These are phyloP conservation scores for Cactoblastis cactorum DNA, from an alignment of 2,888 invertebrate species.

Conservation along the genomic window DNA sequence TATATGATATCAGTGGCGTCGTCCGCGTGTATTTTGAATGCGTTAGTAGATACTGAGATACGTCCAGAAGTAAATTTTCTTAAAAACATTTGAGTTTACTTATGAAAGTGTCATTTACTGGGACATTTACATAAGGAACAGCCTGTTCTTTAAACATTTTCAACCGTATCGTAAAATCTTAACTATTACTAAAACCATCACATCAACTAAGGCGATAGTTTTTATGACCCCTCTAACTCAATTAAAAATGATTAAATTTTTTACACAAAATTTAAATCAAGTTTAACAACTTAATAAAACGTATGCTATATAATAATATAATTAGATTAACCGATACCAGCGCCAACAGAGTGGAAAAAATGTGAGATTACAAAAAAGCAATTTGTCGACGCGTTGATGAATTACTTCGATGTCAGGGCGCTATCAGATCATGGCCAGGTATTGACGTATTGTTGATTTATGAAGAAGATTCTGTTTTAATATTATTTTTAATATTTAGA, in stretches of 20 bases:
- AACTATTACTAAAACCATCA: too few relatives aligned
- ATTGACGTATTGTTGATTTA: slow-evolving; percentile 17
- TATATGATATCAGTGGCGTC: neutral
- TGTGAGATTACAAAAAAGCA: slow-evolving; percentile 11
- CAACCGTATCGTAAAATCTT: too few relatives aligned
- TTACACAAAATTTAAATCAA: neutral
- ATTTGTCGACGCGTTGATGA: slow-evolving; percentile 26
- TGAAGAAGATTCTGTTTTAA: neutral
- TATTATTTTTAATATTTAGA: too few relatives aligned
- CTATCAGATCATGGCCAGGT: slow-evolving; percentile 22
- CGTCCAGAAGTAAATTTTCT: too few relatives aligned
- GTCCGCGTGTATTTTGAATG: neutral
- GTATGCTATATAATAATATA: neutral
- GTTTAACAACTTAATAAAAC: slow-evolving; percentile 12
- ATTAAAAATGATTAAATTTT: neutral
- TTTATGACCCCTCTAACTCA: neutral
- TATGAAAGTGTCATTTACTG: too few relatives aligned
- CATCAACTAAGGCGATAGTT: too few relatives aligned
- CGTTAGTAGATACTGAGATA: too few relatives aligned
- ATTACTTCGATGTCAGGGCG: slow-evolving; percentile 24
- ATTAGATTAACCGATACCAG: slow-evolving; percentile 11
- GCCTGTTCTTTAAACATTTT: too few relatives aligned
- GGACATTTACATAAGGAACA: too few relatives aligned
- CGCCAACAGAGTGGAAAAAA: slow-evolving; percentile 11
- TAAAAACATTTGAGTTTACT: too few relatives aligned